These are phyloP conservation scores for Drosophila kanekoi DNA, from an alignment of 2,888 invertebrate species.

Conservation along the genomic window DNA sequence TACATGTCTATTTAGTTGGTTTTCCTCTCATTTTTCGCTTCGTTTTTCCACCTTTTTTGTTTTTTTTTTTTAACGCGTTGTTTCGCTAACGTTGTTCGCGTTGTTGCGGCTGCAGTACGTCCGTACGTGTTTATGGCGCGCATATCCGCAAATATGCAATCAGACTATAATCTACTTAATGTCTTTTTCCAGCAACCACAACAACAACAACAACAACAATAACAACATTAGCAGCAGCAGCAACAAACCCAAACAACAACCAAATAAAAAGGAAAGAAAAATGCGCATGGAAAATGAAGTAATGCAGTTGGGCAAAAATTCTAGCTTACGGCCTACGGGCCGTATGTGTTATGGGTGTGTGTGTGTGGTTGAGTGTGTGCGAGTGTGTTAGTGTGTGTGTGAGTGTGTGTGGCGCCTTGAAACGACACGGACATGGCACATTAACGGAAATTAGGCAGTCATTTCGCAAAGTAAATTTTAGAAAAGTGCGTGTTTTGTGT, in stretches of 20 bases:
- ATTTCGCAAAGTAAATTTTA: slow-evolving; percentile 52
- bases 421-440: slow-evolving; percentile 62
- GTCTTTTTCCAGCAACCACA: slow-evolving; percentile 72
- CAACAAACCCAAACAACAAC: slow-evolving; percentile 18
- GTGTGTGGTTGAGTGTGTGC: slow-evolving; percentile 1
- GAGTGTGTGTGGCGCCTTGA: slow-evolving; percentile 27
- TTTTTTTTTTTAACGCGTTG: slow-evolving; percentile 37
- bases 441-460: slow-evolving; percentile 76
- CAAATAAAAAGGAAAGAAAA: slow-evolving; percentile 32
- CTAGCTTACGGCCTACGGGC: slow-evolving; percentile 33
- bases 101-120: slow-evolving; percentile 81
- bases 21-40: slow-evolving; percentile 20
- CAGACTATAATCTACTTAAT: slow-evolving; percentile 81
- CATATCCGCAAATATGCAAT: slow-evolving; percentile 81
- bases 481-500: slow-evolving; percentile 51
- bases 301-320: slow-evolving; percentile 68
- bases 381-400: slow-evolving; percentile 5
- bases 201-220: slow-evolving; percentile 18
- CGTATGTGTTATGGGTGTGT: slow-evolving; percentile 36
- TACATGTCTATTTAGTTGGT: slow-evolving; percentile 25
- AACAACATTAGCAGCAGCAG: slow-evolving; percentile 7
- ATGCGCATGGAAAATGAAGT: slow-evolving; percentile 70
- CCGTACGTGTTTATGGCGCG: slow-evolving; percentile 81
- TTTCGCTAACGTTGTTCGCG: slow-evolving; percentile 55
- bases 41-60: slow-evolving; percentile 12